Evolutionary conservation across 2,113 vertebrate species (phyloP).

Genomic region (Cromileptes altivelis): DNA sequence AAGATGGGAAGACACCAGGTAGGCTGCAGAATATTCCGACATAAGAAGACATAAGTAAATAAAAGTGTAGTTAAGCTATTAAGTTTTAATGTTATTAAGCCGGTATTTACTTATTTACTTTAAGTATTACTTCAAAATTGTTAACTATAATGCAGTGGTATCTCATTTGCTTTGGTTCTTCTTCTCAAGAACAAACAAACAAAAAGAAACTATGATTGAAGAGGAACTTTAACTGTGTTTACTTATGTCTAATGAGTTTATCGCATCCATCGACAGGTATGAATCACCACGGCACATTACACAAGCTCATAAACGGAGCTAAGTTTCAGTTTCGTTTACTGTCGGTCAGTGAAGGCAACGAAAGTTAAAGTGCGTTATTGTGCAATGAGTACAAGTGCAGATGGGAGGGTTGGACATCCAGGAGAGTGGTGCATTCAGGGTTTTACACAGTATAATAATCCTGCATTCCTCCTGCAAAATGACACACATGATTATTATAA

Average conservation of each 20-base stretch:
- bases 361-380: slow-evolving; percentile 26
- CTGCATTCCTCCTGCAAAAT: too few relatives aligned
- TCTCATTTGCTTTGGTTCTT: not conserved
- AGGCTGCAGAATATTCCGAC: not conserved
- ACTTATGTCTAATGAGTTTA: not conserved
- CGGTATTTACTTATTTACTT: too few relatives aligned
- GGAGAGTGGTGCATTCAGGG: not conserved
- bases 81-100: too few relatives aligned
- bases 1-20: slow-evolving; percentile 55
- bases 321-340: slow-evolving; percentile 78
- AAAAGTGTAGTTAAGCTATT: too few relatives aligned
- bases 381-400: not conserved
- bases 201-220: too few relatives aligned
- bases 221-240: not conserved
- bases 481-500: not conserved
- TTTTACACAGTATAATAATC: too few relatives aligned
- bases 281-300: not conserved
- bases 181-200: too few relatives aligned
- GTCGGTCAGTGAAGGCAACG: not conserved
- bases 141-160: not conserved
- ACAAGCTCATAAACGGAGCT: not conserved
- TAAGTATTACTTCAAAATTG: too few relatives aligned
- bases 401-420: not conserved
- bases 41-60: too few relatives aligned
- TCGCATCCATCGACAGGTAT: not conserved